A percentile compares a stretch with the other conserved stretches of the same genome.
Conservation (phyloP, 2,888 invertebrate species). For the Cepaea hortensis region DNA sequence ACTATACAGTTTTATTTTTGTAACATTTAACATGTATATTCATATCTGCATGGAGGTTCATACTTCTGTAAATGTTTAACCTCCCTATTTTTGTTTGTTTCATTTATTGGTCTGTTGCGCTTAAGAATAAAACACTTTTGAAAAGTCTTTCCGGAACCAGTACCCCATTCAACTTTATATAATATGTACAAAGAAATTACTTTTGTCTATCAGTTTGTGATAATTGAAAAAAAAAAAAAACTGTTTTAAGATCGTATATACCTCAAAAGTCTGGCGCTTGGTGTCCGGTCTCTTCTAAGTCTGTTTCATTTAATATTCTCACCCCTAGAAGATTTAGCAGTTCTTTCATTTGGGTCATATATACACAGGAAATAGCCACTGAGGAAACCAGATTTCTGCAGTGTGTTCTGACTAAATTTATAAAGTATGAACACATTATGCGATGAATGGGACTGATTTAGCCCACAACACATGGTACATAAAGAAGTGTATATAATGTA, state of each 20-base stretch:
- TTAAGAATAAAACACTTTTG: slow-evolving; percentile 25
- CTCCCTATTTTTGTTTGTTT: not conserved
- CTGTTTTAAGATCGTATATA: not conserved
- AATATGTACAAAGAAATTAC: slow-evolving; percentile 37
- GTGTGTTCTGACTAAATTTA: no score
- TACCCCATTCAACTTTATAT: slow-evolving; percentile 33
- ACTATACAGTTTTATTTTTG: not conserved
- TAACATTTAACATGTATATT: not conserved
- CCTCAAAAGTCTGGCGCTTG: not conserved
- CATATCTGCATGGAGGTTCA: not conserved
- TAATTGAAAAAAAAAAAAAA: slow-evolving; percentile 20
- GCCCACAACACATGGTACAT: no score
- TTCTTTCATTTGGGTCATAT: no score
- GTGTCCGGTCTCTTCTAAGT: no score
- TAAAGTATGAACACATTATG: no score
- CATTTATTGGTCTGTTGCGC: slow-evolving; percentile 38
- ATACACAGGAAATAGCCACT: no score
- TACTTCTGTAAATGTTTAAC: not conserved
- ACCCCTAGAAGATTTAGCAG: no score
- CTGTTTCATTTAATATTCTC: no score
- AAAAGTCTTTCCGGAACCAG: slow-evolving; percentile 43
- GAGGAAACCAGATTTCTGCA: no score
- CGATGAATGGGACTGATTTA: no score
- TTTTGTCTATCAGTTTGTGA: slow-evolving; percentile 41
- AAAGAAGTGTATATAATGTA: no score